These are phyloP conservation scores for Dipodomys stephensi DNA, from an alignment of 2,113 vertebrate genomes.

Conservation along the genomic window DNA sequence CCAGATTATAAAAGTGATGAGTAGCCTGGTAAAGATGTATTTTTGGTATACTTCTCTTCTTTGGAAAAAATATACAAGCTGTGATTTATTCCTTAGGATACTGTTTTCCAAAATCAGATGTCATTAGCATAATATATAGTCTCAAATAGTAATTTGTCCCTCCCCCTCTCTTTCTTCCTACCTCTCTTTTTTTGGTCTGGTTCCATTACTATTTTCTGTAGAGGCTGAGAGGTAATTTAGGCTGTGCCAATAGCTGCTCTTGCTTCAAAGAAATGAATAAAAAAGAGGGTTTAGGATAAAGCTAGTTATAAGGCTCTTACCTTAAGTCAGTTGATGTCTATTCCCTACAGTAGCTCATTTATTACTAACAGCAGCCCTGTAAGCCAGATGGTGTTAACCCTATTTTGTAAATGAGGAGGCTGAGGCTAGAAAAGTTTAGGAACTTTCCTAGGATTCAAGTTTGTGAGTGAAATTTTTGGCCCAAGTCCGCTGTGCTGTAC, in stretches of 20 bases:
- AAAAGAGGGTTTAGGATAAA: constrained; percentile 18
- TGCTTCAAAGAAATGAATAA: constrained; percentile 10
- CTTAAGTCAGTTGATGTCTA: background rate
- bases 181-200: constrained; percentile 33
- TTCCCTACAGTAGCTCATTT: constrained; percentile 30
- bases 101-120: constrained; percentile 27
- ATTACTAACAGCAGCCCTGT: constrained; percentile 18
- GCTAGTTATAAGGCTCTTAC: constrained; percentile 14
- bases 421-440: background rate
- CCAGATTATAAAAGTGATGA: constrained; percentile 23
- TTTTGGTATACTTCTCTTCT: background rate
- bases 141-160: background rate
- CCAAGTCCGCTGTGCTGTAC: background rate
- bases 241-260: constrained; percentile 11
- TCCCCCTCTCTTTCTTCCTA: too few species aligned
- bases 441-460: constrained; percentile 18
- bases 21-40: background rate
- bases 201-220: constrained; percentile 42
- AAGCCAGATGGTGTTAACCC: background rate
- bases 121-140: background rate
- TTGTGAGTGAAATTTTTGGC: constrained; percentile 14
- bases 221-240: constrained; percentile 37
- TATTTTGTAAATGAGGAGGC: constrained; percentile 20
- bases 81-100: constrained; percentile 38
- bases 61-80: constrained; percentile 24